These are phyloP conservation scores for Diploptera punctata DNA, from an alignment of 2,888 invertebrate species.

Conservation along the genomic window DNA sequence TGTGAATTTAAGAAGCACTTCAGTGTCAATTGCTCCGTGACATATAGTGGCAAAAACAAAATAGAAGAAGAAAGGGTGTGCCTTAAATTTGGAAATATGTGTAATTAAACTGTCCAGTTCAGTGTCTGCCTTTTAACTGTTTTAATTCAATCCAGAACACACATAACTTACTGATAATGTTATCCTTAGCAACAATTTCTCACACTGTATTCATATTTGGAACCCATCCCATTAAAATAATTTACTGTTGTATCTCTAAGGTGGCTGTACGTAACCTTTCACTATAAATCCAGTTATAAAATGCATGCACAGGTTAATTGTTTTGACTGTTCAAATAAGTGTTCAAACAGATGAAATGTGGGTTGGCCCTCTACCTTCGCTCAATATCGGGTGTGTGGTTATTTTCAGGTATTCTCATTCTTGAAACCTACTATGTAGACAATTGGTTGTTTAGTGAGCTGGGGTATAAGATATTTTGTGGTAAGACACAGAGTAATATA, in stretches of 20 bases:
- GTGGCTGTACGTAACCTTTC: conserved; percentile 7
- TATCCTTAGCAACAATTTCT: neutral
- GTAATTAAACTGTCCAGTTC: neutral
- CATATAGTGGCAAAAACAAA: too few relatives aligned
- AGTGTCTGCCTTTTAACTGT: neutral
- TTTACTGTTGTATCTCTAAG: conserved; percentile 2
- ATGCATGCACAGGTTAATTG: conserved; percentile 7
- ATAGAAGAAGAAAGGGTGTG: too few relatives aligned
- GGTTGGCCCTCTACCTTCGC: conserved; percentile 19
- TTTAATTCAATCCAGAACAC: neutral
- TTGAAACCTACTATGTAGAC: neutral
- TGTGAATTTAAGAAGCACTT: too few relatives aligned
- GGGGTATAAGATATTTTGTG: neutral
- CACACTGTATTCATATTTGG: neutral
- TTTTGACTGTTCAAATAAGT: conserved; percentile 15
- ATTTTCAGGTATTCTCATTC: neutral
- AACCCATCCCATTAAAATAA: conserved; percentile 8
- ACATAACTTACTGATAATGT: neutral
- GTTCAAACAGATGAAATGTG: conserved; percentile 11
- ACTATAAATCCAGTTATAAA: conserved; percentile 13
- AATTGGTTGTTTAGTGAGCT: conserved; percentile 1
- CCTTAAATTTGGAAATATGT: too few relatives aligned
- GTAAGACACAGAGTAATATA: neutral
- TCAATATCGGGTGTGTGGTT: neutral
- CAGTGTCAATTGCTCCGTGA: too few relatives aligned